Base-by-base conservation (phyloP, 2,797 vertebrate species). In the Gastrophryne carolinensis region DNA sequence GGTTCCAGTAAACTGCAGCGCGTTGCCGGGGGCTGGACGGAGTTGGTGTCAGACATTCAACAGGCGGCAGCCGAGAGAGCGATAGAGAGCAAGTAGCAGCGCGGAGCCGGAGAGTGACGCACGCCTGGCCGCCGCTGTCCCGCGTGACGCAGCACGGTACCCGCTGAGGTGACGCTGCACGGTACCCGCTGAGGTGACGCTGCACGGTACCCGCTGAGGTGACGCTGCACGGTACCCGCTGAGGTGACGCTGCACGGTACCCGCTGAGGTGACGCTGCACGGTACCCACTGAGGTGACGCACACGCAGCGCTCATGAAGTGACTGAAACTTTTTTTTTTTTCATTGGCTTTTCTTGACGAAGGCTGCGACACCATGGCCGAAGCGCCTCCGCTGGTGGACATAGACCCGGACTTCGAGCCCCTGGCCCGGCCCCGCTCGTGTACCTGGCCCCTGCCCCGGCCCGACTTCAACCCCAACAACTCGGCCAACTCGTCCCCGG, bases 391-490 rank as follows among this genome's bases (percentile, higher is more conserved):
- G 85, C 89, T 93, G 87, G 95, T 96, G 87, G 96, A 98, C 79
- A 95, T 96, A 84, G 96, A 97, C 91, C 96, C 96, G 84, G 96
- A 97, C 87, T 98, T 97, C 79, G 95, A 96, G 91, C 96, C 96
- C 61, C 89, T 95, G n/a, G 84, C 94, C 73, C 94, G 96, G 84
- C 96, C 96, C 73, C 93, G 96, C 57, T 98, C 96, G 8, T 98
- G 96, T 87, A 98, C 96, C 87, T 98, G 96, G 96, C 96, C 96
- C 68, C 84, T 98, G 82, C 96, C 96, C 80, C 93, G 95, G 54
- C 96, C 95, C 82, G 96, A 98, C 88, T 94, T 98, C 80, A 93
- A 92, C 87, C 87, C 95, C 4, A 92, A 91, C 32, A 93, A 91
- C 88, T 96, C 95, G 79, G 91, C 93, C 88, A 94, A 94, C 27